A percentile compares a stretch with the other conserved stretches of the same genome.
phyloP scores from a whole-genome alignment of 1,140 invertebrate genomes.

The Heliconius eleuchia region DNA sequence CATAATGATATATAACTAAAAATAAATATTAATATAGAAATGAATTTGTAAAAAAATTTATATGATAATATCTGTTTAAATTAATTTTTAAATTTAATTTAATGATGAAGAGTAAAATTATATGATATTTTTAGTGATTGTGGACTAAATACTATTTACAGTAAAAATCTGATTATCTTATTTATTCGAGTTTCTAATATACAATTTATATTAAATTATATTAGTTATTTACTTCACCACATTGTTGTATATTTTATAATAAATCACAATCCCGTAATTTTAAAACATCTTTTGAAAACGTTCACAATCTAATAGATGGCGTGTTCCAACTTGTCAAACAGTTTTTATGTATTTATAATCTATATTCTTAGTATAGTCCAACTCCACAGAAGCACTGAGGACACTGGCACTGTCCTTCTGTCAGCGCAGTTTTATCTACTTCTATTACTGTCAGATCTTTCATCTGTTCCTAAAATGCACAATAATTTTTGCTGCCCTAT shows the following conservation, averaged over 20 bases:
- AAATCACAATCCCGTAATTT: background rate
- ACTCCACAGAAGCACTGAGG: background rate
- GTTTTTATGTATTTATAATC: slow-evolving; percentile 8
- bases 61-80: too few relatives aligned
- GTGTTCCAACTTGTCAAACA: background rate
- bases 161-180: too few relatives aligned
- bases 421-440: slow-evolving; percentile 22
- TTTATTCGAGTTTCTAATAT: too few relatives aligned
- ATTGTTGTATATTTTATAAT: background rate
- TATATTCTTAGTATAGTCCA: background rate
- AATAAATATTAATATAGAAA: too few relatives aligned
- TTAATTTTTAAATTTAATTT: too few relatives aligned
- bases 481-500: slow-evolving; percentile 18
- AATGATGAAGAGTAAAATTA: too few relatives aligned
- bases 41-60: too few relatives aligned
- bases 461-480: slow-evolving; percentile 35
- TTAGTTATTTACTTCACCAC: too few relatives aligned
- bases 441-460: slow-evolving; percentile 31
- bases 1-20: too few relatives aligned
- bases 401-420: slow-evolving; percentile 11
- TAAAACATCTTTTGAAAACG: background rate
- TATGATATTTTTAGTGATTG: too few relatives aligned
- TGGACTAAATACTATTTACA: too few relatives aligned
- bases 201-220: too few relatives aligned
- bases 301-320: background rate